Percentiles rank a stretch among this genome's conserved stretches.
These are phyloP conservation scores for Netelia melanura DNA, from an alignment of 2,888 invertebrate genomes.

Conservation along the genomic window DNA sequence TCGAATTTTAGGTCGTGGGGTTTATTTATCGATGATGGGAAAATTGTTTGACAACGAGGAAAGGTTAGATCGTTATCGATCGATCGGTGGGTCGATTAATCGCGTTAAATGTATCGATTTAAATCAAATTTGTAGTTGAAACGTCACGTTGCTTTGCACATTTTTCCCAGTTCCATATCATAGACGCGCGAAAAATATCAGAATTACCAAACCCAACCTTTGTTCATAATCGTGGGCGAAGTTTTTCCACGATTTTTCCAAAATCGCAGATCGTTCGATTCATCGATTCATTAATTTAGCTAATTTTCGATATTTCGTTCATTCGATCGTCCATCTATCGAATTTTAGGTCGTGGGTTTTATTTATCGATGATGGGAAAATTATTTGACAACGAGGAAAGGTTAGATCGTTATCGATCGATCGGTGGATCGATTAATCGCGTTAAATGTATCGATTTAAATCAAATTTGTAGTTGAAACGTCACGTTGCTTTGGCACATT, in stretches of 20 bases:
- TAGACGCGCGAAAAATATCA: too few species aligned
- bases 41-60: background rate
- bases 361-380: background rate
- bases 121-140: too few species aligned
- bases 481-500: background rate
- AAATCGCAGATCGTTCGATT: conserved; percentile 29
- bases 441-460: background rate
- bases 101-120: conserved; percentile 2
- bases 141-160: too few species aligned
- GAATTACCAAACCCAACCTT: too few species aligned
- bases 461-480: too few species aligned
- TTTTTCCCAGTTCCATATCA: too few species aligned
- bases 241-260: background rate
- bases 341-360: too few species aligned
- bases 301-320: background rate
- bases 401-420: conserved; percentile 32
- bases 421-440: conserved; percentile 36
- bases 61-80: conserved; percentile 27
- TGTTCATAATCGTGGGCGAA: background rate
- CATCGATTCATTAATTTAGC: background rate
- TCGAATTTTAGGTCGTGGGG: too few species aligned
- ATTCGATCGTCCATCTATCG: too few species aligned
- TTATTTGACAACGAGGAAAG: background rate
- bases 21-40: too few species aligned
- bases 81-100: conserved; percentile 43